Evolutionary conservation across 2,888 invertebrate species (phyloP).

Genomic region (Meandrusa payeni): DNA sequence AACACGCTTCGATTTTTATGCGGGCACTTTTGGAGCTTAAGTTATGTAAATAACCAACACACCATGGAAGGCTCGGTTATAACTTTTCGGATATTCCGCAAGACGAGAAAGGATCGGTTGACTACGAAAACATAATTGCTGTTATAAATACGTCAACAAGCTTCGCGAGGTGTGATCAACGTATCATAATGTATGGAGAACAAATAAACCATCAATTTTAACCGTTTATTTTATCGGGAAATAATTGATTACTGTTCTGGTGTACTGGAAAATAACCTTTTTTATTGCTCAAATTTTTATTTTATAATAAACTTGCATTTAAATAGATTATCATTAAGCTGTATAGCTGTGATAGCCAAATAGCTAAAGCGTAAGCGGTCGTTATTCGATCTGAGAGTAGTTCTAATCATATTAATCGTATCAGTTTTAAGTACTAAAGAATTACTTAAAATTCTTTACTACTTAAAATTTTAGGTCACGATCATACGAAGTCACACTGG

Average conservation of each 20-base stretch:
- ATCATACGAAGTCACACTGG: too few relatives aligned
- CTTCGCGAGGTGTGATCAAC: constrained; percentile 25
- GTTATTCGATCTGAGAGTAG: too few relatives aligned
- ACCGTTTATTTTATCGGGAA: constrained; percentile 1
- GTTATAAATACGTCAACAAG: constrained; percentile 44
- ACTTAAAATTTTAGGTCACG: too few relatives aligned
- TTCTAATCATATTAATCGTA: too few relatives aligned
- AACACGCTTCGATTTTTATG: constrained; percentile 72
- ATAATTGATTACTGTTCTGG: constrained; percentile 5
- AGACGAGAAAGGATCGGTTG: constrained; percentile 50
- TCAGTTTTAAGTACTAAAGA: too few relatives aligned
- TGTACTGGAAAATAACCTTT: too few relatives aligned
- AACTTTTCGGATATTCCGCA: constrained; percentile 61
- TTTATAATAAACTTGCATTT: too few relatives aligned
- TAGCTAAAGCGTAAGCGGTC: too few relatives aligned
- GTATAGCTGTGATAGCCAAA: too few relatives aligned
- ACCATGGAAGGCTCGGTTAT: constrained; percentile 57
- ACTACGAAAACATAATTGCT: constrained; percentile 56
- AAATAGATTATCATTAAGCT: too few relatives aligned
- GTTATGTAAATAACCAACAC: constrained; percentile 64
- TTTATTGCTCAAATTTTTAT: background rate
- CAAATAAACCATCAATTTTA: constrained; percentile 22
- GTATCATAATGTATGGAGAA: constrained; percentile 20
- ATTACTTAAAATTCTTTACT: too few relatives aligned
- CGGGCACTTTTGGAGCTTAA: constrained; percentile 55